Percentiles rank a stretch among this genome's conserved stretches.
Conservation (phyloP, 2,797 vertebrate genomes). For the Anguilla marmorata region DNA sequence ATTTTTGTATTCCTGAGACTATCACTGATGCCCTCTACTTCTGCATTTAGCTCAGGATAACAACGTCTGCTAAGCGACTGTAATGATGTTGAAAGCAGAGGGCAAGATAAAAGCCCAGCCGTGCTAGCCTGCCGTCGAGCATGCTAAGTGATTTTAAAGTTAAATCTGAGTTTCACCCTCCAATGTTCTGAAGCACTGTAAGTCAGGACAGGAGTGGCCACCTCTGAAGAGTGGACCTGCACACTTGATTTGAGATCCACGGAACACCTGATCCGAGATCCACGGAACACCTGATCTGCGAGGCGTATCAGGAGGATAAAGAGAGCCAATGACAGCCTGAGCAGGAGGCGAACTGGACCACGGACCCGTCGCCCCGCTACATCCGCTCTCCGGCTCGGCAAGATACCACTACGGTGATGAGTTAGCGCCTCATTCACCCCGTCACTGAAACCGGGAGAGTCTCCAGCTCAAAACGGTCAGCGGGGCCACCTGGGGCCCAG, state of each 20-base stretch:
- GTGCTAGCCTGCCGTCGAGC: not conserved
- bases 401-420: not conserved
- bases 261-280: too few relatives aligned
- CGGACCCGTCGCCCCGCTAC: not conserved
- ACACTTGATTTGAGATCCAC: too few relatives aligned
- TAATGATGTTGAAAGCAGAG: not conserved
- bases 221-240: not conserved
- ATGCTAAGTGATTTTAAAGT: not conserved
- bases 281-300: not conserved
- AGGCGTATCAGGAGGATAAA: not conserved
- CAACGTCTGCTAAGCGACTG: not conserved
- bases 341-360: not conserved
- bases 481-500: not conserved
- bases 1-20: not conserved
- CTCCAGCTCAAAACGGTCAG: not conserved
- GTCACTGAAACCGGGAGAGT: not conserved
- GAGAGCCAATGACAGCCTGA: not conserved
- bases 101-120: not conserved
- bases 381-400: not conserved
- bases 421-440: not conserved
- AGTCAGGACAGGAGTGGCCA: not conserved
- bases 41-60: not conserved
- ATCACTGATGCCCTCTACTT: not conserved
- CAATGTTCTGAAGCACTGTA: not conserved
- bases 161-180: not conserved